Evolutionary conservation across 2,797 vertebrate genomes (phyloP).

Genomic region (Apodemus agrarius): DNA sequence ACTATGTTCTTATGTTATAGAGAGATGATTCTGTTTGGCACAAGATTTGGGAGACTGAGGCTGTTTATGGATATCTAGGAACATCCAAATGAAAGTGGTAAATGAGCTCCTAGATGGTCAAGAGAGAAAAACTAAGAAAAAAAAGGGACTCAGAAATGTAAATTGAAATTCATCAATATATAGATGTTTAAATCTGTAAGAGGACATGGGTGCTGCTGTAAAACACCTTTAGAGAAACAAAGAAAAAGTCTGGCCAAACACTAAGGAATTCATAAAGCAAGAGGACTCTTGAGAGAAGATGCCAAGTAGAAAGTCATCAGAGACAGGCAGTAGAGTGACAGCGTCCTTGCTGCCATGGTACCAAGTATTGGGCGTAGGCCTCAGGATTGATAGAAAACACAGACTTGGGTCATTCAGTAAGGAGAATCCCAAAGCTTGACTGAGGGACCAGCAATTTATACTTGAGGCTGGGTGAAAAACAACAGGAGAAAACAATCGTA

Average conservation of each 20-base stretch:
- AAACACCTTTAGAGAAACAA: not conserved
- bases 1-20: not conserved
- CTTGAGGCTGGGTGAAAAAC: too few species aligned
- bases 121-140: not conserved
- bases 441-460: too few species aligned
- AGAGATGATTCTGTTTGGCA: not conserved
- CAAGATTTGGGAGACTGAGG: not conserved
- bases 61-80: not conserved
- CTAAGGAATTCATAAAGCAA: not conserved
- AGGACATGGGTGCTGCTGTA: not conserved
- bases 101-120: not conserved
- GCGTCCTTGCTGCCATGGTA: too few species aligned
- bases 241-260: not conserved
- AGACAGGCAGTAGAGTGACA: not conserved
- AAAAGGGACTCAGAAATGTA: not conserved
- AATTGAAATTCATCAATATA: not conserved
- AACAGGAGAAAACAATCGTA: too few species aligned
- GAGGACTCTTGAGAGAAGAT: not conserved
- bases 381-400: too few species aligned
- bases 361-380: too few species aligned
- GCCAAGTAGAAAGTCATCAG: not conserved
- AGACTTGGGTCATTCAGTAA: too few species aligned
- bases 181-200: not conserved
- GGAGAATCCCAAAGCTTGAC: too few species aligned
- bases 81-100: not conserved